phyloP scores from a whole-genome alignment of 2,113 vertebrate genomes.

The Hyaena hyaena region DNA sequence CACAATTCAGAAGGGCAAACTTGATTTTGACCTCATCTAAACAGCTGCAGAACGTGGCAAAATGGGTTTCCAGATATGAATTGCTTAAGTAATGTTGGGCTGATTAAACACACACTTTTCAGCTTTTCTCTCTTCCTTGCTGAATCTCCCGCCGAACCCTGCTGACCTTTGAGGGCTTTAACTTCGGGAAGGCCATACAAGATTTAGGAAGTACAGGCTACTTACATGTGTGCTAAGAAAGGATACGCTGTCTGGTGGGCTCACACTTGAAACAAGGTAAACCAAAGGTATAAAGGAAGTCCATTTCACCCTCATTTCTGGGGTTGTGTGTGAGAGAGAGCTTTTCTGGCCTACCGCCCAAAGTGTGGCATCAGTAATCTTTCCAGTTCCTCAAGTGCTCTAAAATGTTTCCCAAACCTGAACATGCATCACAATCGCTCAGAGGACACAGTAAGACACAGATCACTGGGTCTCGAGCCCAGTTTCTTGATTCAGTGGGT shows the following conservation, averaged over 20 bases:
- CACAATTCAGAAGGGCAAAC: slow-evolving; percentile 72
- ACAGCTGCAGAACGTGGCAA: slow-evolving; percentile 66
- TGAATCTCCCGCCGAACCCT: slow-evolving; percentile 35
- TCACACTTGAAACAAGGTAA: slow-evolving; percentile 28
- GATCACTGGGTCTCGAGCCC: not conserved
- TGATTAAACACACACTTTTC: slow-evolving; percentile 8
- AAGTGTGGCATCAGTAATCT: slow-evolving; percentile 26
- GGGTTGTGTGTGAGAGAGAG: not conserved
- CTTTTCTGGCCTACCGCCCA: slow-evolving; percentile 29
- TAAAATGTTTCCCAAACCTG: slow-evolving; percentile 30
- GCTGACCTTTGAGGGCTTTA: slow-evolving; percentile 52
- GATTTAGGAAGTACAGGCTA: slow-evolving; percentile 40
- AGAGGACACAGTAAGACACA: slow-evolving; percentile 5
- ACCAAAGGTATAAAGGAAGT: not conserved
- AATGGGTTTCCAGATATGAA: slow-evolving; percentile 36
- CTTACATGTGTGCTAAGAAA: slow-evolving; percentile 2
- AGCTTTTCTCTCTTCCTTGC: slow-evolving; percentile 52
- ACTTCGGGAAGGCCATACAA: slow-evolving; percentile 18
- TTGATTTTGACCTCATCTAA: slow-evolving; percentile 66
- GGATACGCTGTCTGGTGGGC: not conserved
- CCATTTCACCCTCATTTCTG: slow-evolving; percentile 29
- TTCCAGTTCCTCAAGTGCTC: slow-evolving; percentile 58
- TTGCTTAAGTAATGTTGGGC: slow-evolving; percentile 51
- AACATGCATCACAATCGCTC: not conserved
- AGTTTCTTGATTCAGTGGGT: not conserved